phyloP scores from a whole-genome alignment of 92 coral and sea anemone species.

The Heliopora coerulea region DNA sequence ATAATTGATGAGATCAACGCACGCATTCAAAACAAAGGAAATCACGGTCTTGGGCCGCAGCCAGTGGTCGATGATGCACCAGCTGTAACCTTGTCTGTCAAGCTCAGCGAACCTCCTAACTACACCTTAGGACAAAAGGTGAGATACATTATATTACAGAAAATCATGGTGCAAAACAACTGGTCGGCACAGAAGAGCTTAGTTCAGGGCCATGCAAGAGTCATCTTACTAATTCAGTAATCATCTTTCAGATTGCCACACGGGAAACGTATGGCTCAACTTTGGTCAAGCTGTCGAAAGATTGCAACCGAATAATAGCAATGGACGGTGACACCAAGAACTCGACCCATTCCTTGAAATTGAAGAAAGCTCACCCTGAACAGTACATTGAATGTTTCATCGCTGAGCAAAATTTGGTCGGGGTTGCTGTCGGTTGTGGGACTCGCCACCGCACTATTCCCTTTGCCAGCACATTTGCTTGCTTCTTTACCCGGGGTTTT shows the following conservation, averaged over 20 bases:
- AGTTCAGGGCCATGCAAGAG: no score
- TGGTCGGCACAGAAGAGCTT: no score
- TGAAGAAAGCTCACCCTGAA: constrained; percentile 74
- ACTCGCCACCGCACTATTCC: constrained; percentile 93
- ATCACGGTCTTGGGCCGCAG: constrained; percentile 66
- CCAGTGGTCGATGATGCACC: constrained; percentile 77
- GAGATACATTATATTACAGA: neutral
- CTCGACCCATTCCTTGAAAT: constrained; percentile 74
- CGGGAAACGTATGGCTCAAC: constrained; percentile 85
- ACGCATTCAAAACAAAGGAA: constrained; percentile 44
- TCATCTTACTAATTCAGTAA: no score
- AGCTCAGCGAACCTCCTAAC: constrained; percentile 85
- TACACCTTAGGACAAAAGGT: constrained; percentile 90
- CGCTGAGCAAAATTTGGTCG: constrained; percentile 95
- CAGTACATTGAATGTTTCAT: constrained; percentile 92
- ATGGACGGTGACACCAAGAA: constrained; percentile 95
- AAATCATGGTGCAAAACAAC: no score
- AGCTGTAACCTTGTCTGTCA: constrained; percentile 35
- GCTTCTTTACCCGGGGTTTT: constrained; percentile 81
- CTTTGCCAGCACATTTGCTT: constrained; percentile 90
- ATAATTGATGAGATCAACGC: constrained; percentile 58
- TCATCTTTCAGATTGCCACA: constrained; percentile 71
- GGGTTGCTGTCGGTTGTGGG: constrained; percentile 94
- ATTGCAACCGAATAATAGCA: constrained; percentile 81
- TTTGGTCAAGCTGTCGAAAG: constrained; percentile 67